Evolutionary conservation across 2,888 invertebrate species (phyloP).

Genomic region (Brachynemurus nebulosus): DNA sequence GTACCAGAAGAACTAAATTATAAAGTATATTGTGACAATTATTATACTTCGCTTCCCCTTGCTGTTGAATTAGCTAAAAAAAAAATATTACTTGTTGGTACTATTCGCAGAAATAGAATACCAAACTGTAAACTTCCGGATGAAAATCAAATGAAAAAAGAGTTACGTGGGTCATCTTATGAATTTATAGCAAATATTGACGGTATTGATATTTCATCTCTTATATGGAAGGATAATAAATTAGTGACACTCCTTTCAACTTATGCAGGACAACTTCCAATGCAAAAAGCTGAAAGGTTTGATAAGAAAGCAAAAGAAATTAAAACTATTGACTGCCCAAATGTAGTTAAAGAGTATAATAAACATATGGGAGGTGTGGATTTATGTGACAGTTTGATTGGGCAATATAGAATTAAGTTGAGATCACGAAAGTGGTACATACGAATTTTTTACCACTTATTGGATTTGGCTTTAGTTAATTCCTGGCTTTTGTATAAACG

Average conservation of each 20-base stretch:
- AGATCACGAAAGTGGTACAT: too few species aligned
- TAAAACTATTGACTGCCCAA: too few species aligned
- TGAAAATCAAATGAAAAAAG: not conserved
- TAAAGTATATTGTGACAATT: conserved; percentile 18
- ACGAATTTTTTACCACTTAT: too few species aligned
- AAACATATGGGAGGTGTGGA: too few species aligned
- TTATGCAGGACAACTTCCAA: too few species aligned
- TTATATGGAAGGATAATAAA: not conserved
- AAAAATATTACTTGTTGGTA: conserved; percentile 16
- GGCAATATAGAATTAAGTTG: too few species aligned
- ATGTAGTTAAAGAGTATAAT: too few species aligned
- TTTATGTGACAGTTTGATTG: too few species aligned
- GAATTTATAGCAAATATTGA: conserved; percentile 5
- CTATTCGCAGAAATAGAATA: conserved; percentile 15
- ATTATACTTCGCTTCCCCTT: conserved; percentile 16
- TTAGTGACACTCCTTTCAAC: not conserved
- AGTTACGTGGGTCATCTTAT: conserved; percentile 2
- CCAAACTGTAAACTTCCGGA: conserved; percentile 14
- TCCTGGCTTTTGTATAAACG: too few species aligned
- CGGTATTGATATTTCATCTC: not conserved
- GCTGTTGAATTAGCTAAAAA: conserved; percentile 12
- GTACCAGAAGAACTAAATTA: conserved; percentile 16
- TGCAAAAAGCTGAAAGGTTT: too few species aligned
- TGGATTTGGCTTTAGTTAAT: too few species aligned
- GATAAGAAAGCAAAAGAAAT: too few species aligned